Evolutionary conservation across 2,113 vertebrate species (phyloP), one percentile per base, ranked within the genome.

Genomic region (Paraplagusia blochii): DNA sequence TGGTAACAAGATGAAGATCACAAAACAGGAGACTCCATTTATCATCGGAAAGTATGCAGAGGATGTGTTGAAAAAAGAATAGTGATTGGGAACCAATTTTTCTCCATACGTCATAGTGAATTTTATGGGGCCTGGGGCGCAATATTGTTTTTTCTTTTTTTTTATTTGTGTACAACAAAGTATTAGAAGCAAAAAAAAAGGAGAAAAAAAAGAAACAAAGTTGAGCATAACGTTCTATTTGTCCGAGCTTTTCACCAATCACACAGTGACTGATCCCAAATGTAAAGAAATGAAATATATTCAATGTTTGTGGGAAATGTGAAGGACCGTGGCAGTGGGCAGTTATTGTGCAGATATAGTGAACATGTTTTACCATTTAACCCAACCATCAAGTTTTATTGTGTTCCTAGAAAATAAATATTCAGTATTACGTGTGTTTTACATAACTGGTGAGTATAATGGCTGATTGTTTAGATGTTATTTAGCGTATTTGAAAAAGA

Each of bases 11-110:
- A 49, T 60, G 46, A 57, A 57, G 66, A 64, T 53, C 44, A 22
- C 15, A 36, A 45, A 40, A 29, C 29, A 8, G 42, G 44, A 35
- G 36, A 42, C 48, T 71, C 50, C 53, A 39, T 71, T 69, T 53
- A 60, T 71, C 65, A 63, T 60, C 44, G 42, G 40, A 66, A 60
- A 58, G 63, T 40, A 16, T 49, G 62, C 67, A 60, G 62, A 66
- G 33, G 29, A 52, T 34, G 45, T 45, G 46, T 69, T 58, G 40
- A 63, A 58, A 71, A 74, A 65, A 56, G 48, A 72, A 61, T 53
- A 15, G 53, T 65, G 60, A 72, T 69, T 53, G 69, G 65, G 80
- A 76, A 70, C 57, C 55, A 80, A 17, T 77, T 76, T 72, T 56
- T 75, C 56, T 75, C 40, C 12, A 36, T 51, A 67, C 69, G 39